Base-by-base conservation (phyloP, 2,888 invertebrate genomes). In the Phaonia tiefii region DNA sequence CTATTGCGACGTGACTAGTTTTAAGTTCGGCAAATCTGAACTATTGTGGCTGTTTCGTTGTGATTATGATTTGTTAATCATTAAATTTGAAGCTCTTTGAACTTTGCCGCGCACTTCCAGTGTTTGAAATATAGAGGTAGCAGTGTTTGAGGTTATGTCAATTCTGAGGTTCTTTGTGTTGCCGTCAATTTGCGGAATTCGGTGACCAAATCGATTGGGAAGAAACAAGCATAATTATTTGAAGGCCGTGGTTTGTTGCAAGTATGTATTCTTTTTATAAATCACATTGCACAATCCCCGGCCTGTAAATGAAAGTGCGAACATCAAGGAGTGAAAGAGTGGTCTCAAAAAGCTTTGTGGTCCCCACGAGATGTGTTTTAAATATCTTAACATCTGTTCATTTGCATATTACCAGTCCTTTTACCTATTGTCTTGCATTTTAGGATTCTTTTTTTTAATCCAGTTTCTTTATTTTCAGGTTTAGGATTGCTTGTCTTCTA, bases 221-320 rank as follows among this genome's bases (percentile, higher is more conserved):
- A 54, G 15, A 70, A 22, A 2, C 3, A 39, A 10, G 81, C 83
- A 76, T 70, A 77, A 67, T 15, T 84, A 84, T 86, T 87, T 86
- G 77, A 70, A 75, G 86, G 86, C 66, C 84, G 86, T 87, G 86
- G 85, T 3, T 84, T 86, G 85, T 85, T 72, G 87, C 86, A 86
- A 86, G 71, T 84, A 83, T 87, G 85, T 86, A 39, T 77, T 54
- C 80, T 31, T 31, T 31, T 31, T 26, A 0, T 71, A 20, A 60
- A 44, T 84, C 86, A 86, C 81, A 87, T 88, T 88, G 87, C 87
- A 88, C 87, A 86, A 86, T 85, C 87, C 87, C 86, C 87, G 87
- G 87, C 87, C 87, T 86, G 86, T 85, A 86, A 87, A 87, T 86
- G 74, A 46, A 49, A 72, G 71, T 82, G 79, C 83, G 26, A 60